Evolutionary conservation across 35 echinoderm and acorn worm species (phyloP), one percentile per base, ranked within the genome.

Genomic region (Lytechinus variegatus): DNA sequence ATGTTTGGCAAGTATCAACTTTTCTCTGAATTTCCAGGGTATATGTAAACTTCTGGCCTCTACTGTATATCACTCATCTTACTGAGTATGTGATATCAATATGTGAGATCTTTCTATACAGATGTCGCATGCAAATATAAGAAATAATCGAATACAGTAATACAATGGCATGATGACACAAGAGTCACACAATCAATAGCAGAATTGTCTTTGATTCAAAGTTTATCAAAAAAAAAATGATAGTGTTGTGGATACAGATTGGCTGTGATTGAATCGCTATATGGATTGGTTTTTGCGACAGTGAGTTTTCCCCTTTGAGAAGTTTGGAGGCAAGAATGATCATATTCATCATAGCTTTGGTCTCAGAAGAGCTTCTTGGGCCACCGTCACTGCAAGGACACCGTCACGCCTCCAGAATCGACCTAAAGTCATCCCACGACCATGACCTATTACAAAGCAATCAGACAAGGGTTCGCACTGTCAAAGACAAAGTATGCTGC

Each of bases 361-460:
- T 96, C 98, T 92, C 2, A 99, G 28, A 6, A 99, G 54, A 28
- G 60, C 33, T 92, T 99, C 98, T 58, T 99, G 98, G 3, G 95
- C 95, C 6, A 97, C 95, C 9, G 98, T 95, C 4, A 96, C 96
- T 24, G 95, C 98, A 10, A 99, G 96, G 28, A 93, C 97, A 13
- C 98, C 98, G 66, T 99, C 98, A 71, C 86, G 71, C 88, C 87
- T 95, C 98, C 98, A 99, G 16, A 99, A 60, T 56, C 97, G 92
- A 2, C 98, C 98, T 21, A 96, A 94, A 53, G 89, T 87, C 57
- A 99, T 95, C 33, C 98, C 98, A 51, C 98, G 92, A 0, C 94
- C 96, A 95, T 96, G 91, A 33, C 98, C 98, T 99, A 92, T 44
- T 53, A 71, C 61, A 71, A 19, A 21, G 21, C 12, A 21, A 71